Conservation (phyloP, 2,888 invertebrate genomes). For the Ditylenchus weischeri region DNA sequence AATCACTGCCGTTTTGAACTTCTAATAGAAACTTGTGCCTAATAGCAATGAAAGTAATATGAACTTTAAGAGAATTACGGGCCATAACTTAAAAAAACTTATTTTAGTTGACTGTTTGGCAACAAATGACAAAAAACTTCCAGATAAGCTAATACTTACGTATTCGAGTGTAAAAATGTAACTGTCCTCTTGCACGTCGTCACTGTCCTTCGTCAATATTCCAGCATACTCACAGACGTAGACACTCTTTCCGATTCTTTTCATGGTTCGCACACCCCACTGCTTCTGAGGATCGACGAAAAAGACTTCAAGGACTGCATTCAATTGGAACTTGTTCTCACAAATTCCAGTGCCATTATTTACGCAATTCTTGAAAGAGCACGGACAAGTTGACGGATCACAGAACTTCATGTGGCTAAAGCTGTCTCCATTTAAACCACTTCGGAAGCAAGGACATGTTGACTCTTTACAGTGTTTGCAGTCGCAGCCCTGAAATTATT, state of each 20-base stretch:
- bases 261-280: conserved; percentile 2
- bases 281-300: conserved; percentile 5
- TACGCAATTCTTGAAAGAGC: neutral
- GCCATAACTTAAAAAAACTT: no score
- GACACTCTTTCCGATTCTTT: neutral
- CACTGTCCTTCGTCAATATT: neutral
- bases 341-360: neutral
- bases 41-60: no score
- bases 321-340: neutral
- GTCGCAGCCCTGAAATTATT: neutral
- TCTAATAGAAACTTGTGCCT: no score
- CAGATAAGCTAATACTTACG: neutral
- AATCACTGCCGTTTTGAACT: no score
- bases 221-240: conserved; percentile 5
- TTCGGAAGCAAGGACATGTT: neutral
- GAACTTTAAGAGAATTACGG: no score
- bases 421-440: neutral
- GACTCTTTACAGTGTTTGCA: neutral
- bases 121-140: neutral
- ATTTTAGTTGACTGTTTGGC: neutral
- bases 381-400: neutral
- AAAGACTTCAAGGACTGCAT: neutral
- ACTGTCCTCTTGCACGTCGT: neutral
- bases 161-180: neutral
- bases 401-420: neutral